phyloP scores from a whole-genome alignment of 2,113 vertebrate species.

The Pseudopodoces humilis region DNA sequence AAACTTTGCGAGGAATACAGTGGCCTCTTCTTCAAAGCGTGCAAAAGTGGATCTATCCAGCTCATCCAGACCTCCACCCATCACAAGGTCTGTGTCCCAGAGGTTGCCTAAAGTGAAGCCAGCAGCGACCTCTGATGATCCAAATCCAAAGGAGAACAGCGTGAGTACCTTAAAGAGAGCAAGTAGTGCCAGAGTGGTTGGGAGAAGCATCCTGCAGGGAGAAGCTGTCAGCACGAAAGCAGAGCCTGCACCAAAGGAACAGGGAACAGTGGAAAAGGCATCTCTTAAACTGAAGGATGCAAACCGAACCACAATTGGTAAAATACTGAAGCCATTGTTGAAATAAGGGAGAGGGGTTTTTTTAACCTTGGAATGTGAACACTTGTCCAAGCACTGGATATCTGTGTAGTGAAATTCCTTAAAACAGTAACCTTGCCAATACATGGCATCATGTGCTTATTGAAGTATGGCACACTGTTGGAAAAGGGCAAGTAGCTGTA shows the following conservation, averaged over 20 bases:
- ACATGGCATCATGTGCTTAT: neutral
- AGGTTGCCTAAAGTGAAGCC: constrained; percentile 71
- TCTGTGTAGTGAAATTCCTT: neutral
- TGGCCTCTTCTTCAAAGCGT: constrained; percentile 87
- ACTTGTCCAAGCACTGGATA: constrained; percentile 1
- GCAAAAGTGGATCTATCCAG: constrained; percentile 75
- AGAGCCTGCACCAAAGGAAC: constrained; percentile 69
- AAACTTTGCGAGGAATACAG: constrained; percentile 89
- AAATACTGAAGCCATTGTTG: constrained; percentile 78
- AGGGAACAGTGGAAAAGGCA: constrained; percentile 76
- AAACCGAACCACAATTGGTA: constrained; percentile 65
- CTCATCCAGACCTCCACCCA: constrained; percentile 56
- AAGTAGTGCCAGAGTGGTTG: constrained; percentile 77
- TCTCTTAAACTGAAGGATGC: constrained; percentile 74
- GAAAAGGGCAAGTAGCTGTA: neutral
- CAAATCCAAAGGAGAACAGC: constrained; percentile 64
- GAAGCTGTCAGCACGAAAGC: constrained; percentile 51
- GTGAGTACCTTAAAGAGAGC: constrained; percentile 76
- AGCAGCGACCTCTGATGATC: constrained; percentile 56
- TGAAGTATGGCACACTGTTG: neutral
- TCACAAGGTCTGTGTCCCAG: constrained; percentile 76
- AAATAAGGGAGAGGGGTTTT: constrained; percentile 69
- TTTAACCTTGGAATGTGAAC: constrained; percentile 11
- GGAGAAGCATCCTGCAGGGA: constrained; percentile 63
- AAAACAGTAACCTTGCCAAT: neutral